Conservation (phyloP, 2,888 invertebrate genomes). For the Zygogramma bicolorata region DNA sequence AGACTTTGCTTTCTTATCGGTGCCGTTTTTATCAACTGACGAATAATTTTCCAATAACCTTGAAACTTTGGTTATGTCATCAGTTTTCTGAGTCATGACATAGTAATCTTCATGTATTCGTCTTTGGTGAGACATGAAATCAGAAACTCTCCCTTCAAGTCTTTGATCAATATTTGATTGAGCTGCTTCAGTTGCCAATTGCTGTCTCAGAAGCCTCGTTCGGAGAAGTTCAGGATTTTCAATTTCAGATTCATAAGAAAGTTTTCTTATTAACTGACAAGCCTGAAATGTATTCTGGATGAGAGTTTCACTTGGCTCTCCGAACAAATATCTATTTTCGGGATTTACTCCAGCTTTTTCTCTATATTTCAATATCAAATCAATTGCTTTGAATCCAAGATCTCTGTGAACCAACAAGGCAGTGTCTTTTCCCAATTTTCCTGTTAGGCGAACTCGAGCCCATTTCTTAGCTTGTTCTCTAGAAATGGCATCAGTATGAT, state of each 20-base stretch:
- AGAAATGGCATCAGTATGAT: constrained; percentile 6
- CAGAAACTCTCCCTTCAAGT: constrained; percentile 30
- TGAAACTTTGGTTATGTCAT: constrained; percentile 24
- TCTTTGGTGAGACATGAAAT: constrained; percentile 29
- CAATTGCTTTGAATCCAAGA: constrained; percentile 28
- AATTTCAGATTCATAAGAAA: no score
- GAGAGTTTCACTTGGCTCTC: constrained; percentile 9
- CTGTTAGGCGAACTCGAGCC: constrained; percentile 27
- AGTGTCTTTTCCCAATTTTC: constrained; percentile 29
- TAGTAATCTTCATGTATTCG: constrained; percentile 26
- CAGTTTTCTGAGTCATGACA: constrained; percentile 14
- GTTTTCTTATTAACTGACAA: no score
- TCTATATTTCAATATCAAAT: constrained; percentile 26
- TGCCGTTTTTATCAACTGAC: background rate
- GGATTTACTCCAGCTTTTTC: constrained; percentile 19
- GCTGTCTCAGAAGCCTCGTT: no score
- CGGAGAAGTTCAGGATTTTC: no score
- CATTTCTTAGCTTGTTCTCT: constrained; percentile 27
- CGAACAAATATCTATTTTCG: constrained; percentile 22
- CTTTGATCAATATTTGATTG: constrained; percentile 5
- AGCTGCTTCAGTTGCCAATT: constrained; percentile 26
- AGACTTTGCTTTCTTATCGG: background rate
- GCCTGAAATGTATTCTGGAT: constrained; percentile 10
- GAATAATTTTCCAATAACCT: constrained; percentile 19
- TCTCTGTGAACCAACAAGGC: constrained; percentile 23